Conservation (phyloP, 2,113 vertebrate genomes). For the Tenebrosternarchus preto region DNA sequence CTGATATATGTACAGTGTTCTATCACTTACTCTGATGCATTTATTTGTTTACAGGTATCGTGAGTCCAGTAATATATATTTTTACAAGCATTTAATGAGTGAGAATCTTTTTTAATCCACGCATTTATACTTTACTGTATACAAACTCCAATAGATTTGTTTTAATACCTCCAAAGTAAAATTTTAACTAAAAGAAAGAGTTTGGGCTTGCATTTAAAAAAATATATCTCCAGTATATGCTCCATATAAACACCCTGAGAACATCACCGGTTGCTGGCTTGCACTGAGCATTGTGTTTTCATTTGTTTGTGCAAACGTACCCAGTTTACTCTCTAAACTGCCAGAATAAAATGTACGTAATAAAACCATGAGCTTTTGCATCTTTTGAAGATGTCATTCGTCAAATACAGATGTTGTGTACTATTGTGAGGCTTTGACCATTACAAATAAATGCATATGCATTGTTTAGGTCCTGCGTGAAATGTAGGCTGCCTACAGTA, state of each 20-base stretch:
- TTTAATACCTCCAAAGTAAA: not conserved
- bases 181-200: not conserved
- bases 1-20: not conserved
- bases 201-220: not conserved
- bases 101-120: no score
- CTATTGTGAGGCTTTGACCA: not conserved
- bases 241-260: not conserved
- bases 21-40: no score
- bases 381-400: not conserved
- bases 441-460: constrained; percentile 6
- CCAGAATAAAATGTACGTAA: not conserved
- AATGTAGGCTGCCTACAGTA: no score
- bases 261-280: not conserved
- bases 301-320: no score
- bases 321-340: no score
- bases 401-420: not conserved
- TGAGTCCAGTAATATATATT: not conserved
- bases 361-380: not conserved
- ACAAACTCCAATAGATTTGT: not conserved
- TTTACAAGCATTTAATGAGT: not conserved
- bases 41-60: not conserved
- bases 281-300: not conserved
- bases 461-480: no score
- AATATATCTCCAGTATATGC: not conserved
- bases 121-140: constrained; percentile 16